Percentiles rank a stretch among this genome's conserved stretches.
Conservation (phyloP, 2,113 vertebrate species). For the Heterotilapia buettikoferi region DNA sequence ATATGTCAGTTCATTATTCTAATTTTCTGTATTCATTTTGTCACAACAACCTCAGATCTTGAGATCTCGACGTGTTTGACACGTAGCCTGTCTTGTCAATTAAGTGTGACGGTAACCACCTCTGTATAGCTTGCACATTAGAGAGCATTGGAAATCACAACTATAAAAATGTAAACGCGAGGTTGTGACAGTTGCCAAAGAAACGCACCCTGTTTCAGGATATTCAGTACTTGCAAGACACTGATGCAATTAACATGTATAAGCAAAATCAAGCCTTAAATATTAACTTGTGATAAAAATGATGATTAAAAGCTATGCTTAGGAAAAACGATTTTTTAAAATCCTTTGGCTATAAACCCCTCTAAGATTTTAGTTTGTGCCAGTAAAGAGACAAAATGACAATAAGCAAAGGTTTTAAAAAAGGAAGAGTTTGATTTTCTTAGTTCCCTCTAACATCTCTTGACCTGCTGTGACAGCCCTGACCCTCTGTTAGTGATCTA, state of each 20-base stretch:
- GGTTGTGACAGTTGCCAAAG: background rate
- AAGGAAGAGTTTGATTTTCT: background rate
- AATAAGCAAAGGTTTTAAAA: background rate
- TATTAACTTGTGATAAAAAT: background rate
- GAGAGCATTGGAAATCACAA: background rate
- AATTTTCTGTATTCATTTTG: background rate
- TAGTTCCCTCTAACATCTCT: background rate
- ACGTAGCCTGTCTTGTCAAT: background rate
- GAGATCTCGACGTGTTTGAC: background rate
- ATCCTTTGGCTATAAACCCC: background rate
- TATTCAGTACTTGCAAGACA: background rate
- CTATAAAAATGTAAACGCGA: background rate
- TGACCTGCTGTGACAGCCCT: background rate
- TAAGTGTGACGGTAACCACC: background rate
- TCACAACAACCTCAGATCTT: background rate
- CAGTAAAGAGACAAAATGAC: background rate
- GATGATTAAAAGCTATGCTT: background rate
- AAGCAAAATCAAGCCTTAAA: background rate
- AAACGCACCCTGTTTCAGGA: background rate
- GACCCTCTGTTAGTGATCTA: background rate
- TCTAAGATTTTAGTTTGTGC: background rate
- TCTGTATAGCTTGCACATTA: background rate
- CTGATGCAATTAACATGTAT: background rate
- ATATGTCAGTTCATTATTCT: background rate
- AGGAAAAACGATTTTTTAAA: fast-evolving